Conservation (phyloP, 1,140 invertebrate genomes). For the Nylanderia fulva region DNA sequence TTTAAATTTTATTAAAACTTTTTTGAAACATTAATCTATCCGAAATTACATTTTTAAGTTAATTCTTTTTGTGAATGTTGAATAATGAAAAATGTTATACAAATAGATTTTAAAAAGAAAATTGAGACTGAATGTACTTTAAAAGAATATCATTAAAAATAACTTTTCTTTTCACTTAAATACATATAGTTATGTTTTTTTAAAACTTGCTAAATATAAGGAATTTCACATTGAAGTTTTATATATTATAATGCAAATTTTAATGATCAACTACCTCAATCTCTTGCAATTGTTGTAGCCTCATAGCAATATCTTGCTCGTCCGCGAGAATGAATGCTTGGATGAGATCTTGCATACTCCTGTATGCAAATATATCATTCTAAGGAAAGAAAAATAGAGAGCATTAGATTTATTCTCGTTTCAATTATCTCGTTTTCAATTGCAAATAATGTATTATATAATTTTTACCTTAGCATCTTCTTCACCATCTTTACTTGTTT, state of each 20-base stretch:
- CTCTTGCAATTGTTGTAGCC: conserved; percentile 22
- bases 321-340: conserved; percentile 35
- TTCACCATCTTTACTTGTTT: neutral
- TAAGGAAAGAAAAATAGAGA: neutral
- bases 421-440: no score
- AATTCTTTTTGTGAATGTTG: neutral
- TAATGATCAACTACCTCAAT: neutral
- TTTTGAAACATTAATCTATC: neutral
- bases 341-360: conserved; percentile 26
- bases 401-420: neutral
- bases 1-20: neutral
- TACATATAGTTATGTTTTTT: neutral
- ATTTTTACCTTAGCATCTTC: conserved; percentile 33
- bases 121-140: neutral
- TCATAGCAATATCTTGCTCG: neutral
- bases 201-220: neutral
- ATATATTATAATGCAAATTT: neutral
- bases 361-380: conserved; percentile 11
- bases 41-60: no score
- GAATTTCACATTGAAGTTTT: neutral
- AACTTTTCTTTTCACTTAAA: neutral
- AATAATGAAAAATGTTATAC: neutral
- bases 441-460: neutral
- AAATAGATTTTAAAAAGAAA: neutral
- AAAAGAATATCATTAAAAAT: neutral